phyloP scores from a whole-genome alignment of 2,797 vertebrate genomes.

The Rhincodon typus region DNA sequence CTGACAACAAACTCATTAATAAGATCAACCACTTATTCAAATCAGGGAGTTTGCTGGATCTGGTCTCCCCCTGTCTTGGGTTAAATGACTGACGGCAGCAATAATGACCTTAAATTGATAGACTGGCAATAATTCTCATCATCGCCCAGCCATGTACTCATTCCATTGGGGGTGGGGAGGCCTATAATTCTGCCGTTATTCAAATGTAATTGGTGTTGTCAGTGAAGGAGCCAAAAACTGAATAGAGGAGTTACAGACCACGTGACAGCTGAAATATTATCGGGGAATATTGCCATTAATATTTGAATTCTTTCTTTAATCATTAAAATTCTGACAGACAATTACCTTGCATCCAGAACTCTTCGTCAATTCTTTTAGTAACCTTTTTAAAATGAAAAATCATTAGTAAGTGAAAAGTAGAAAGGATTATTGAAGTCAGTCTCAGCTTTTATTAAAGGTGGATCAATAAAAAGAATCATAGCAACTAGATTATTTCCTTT shows the following conservation, averaged over 20 bases:
- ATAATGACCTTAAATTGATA: too few relatives aligned
- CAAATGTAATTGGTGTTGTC: not conserved
- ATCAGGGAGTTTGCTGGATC: too few relatives aligned
- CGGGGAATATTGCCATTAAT: not conserved
- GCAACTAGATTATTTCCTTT: not conserved
- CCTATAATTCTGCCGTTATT: not conserved
- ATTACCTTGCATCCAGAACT: too few relatives aligned
- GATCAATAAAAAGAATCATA: not conserved
- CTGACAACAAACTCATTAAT: too few relatives aligned
- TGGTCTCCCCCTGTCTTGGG: too few relatives aligned
- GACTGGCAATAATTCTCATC: too few relatives aligned
- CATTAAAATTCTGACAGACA: not conserved
- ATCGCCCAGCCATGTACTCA: too few relatives aligned
- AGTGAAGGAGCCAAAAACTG: not conserved
- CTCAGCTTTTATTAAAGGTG: not conserved
- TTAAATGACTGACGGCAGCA: too few relatives aligned
- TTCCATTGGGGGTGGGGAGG: too few relatives aligned
- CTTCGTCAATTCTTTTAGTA: too few relatives aligned
- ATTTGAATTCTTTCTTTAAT: not conserved
- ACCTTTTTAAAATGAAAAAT: not conserved
- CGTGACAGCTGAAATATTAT: not conserved
- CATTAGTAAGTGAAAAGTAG: not conserved
- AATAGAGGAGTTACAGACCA: not conserved
- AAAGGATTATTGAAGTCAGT: not conserved
- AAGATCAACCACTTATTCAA: too few relatives aligned